Conservation (phyloP, 2,888 invertebrate species). For the Ecliptopera silaceata region DNA sequence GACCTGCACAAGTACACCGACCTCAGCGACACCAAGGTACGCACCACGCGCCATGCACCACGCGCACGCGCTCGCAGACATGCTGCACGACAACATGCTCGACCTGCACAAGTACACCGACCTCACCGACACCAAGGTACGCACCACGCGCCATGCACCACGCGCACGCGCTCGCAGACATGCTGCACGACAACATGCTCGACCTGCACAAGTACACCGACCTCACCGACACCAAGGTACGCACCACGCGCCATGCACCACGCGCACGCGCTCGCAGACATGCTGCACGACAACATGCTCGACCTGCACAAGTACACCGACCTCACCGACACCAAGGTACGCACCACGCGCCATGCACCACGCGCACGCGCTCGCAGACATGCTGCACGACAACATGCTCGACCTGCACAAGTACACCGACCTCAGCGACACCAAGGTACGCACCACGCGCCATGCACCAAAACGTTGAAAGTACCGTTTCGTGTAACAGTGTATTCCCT, state of each 20-base stretch:
- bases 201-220: slow-evolving; percentile 93
- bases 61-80: slow-evolving; percentile 83
- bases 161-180: slow-evolving; percentile 83
- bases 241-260: background rate
- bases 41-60: background rate
- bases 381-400: slow-evolving; percentile 52
- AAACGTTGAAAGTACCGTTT: too few species aligned
- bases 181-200: slow-evolving; percentile 52
- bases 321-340: slow-evolving; percentile 66
- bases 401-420: slow-evolving; percentile 93
- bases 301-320: slow-evolving; percentile 93
- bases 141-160: background rate
- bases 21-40: slow-evolving; percentile 66
- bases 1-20: slow-evolving; percentile 93
- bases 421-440: slow-evolving; percentile 66
- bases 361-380: slow-evolving; percentile 75
- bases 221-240: slow-evolving; percentile 66
- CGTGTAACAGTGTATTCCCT: too few species aligned
- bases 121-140: slow-evolving; percentile 66
- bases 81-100: slow-evolving; percentile 52
- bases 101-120: slow-evolving; percentile 93
- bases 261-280: slow-evolving; percentile 83
- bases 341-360: slow-evolving; percentile 67
- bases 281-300: slow-evolving; percentile 52
- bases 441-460: background rate